A percentile compares a stretch with the other conserved stretches of the same genome.
Evolutionary conservation across 2,113 vertebrate genomes (phyloP).

Genomic region (Podarcis muralis): DNA sequence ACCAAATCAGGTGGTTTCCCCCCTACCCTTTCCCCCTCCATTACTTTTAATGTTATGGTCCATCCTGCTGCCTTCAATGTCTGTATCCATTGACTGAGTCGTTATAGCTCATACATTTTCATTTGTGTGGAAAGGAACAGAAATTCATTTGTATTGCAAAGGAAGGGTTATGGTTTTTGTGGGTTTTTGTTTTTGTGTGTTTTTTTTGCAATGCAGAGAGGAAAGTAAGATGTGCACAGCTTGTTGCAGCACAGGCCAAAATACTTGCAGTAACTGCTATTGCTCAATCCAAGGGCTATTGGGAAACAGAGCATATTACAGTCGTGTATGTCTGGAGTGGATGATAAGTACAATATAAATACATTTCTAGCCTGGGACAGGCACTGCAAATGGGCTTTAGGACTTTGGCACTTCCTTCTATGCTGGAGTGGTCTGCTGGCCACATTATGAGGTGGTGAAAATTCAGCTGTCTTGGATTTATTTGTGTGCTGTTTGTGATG

Average conservation of each 20-base stretch:
- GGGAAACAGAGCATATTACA: background rate
- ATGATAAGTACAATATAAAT: background rate
- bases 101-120: background rate
- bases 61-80: background rate
- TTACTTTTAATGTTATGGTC: background rate
- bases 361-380: background rate
- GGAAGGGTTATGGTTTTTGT: background rate
- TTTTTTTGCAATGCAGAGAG: no score
- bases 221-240: background rate
- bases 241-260: background rate
- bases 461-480: background rate
- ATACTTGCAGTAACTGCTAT: background rate
- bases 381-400: background rate
- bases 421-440: background rate
- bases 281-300: background rate
- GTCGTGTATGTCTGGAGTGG: background rate
- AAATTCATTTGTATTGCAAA: background rate
- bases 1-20: background rate
- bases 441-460: background rate
- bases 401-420: background rate
- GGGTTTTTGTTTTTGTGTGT: no score
- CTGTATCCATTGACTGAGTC: background rate
- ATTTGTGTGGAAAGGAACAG: background rate
- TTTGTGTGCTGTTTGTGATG: background rate
- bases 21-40: background rate